Percentiles rank a stretch among this genome's conserved stretches.
These are phyloP conservation scores for Ondatra zibethicus DNA, from an alignment of 2,113 vertebrate genomes.

Conservation along the genomic window DNA sequence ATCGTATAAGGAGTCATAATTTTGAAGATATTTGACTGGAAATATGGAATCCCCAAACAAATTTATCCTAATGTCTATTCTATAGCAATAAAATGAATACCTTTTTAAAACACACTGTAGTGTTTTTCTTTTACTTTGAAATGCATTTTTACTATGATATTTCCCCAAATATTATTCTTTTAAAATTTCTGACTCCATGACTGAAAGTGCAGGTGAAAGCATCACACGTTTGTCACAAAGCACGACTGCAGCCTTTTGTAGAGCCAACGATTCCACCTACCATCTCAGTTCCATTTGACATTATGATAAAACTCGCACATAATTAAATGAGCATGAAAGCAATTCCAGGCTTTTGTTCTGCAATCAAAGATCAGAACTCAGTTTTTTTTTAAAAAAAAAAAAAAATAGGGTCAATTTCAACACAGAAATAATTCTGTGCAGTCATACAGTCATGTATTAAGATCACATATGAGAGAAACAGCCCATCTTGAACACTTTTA, in stretches of 20 bases:
- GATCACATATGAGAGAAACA: neutral
- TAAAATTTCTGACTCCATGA: slow-evolving; percentile 55
- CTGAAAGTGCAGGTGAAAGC: slow-evolving; percentile 59
- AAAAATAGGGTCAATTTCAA: slow-evolving; percentile 57
- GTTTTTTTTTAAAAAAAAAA: no score
- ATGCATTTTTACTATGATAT: slow-evolving; percentile 43
- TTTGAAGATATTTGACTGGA: slow-evolving; percentile 42
- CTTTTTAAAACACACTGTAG: slow-evolving; percentile 16
- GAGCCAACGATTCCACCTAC: slow-evolving; percentile 68
- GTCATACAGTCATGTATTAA: slow-evolving; percentile 40
- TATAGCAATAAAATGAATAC: neutral
- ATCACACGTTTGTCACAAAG: slow-evolving; percentile 10
- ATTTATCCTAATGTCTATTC: slow-evolving; percentile 5
- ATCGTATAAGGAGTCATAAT: neutral
- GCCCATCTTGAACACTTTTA: neutral
- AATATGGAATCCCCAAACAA: slow-evolving; percentile 4
- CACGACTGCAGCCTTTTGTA: slow-evolving; percentile 48
- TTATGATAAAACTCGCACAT: slow-evolving; percentile 23
- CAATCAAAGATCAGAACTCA: slow-evolving; percentile 56
- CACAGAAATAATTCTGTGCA: slow-evolving; percentile 31
- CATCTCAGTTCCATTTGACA: slow-evolving; percentile 60
- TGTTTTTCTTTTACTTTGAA: slow-evolving; percentile 45
- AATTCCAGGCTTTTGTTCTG: slow-evolving; percentile 65
- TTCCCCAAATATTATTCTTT: slow-evolving; percentile 36
- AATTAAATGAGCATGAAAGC: slow-evolving; percentile 71